Base-by-base conservation (phyloP, 2,113 vertebrate species). In the Rousettus leschenaultii region DNA sequence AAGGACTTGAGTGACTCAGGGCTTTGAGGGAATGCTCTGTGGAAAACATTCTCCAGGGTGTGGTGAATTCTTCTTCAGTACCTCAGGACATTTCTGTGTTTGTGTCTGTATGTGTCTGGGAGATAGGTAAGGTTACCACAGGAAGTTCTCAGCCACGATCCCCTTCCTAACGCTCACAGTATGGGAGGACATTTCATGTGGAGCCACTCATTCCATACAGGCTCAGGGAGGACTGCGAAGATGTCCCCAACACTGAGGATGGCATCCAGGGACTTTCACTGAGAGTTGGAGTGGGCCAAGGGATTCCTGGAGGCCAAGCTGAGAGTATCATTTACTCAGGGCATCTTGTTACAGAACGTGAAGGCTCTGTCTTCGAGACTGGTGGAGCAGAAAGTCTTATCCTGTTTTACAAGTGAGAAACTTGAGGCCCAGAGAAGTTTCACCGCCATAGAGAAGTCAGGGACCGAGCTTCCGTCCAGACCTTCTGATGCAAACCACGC, bases 1-100 rank as follows among this genome's bases (percentile, higher is more conserved):
- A 66, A 80, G 65, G 66, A 73, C 35, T 2, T 13, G 22, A 28
- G 70, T 97, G 96, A 96, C 91, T 94, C 94, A 90, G 38, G 85
- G 16, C 59, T 75, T 19, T 22, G 57, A 71, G 82, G 90, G 55
- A 80, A 63, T 10, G 57, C 55, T 88, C 68, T 21, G 24, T 21
- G 85, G 77, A 48, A 57, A 78, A 30, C 12, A 18, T 48, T 33
- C 68, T 59, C 45, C 33, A 7, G 88, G 97, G 96, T 38, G 97
- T 75, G 96, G 95, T 1, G 15, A n/a, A 51, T 38, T 88, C 74
- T 51, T 86, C 82, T 26, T 57, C 94, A 40, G 3, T 45, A 73
- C 86, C 91, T 89, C 92, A 66, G 95, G 92, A 63, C 83, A 61
- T 22, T 33, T 55, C 15, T 40, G 83, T 66, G 71, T 90, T 59